Base-by-base conservation (phyloP, 2,113 vertebrate genomes). In the Ibidorhyncha struthersii region DNA sequence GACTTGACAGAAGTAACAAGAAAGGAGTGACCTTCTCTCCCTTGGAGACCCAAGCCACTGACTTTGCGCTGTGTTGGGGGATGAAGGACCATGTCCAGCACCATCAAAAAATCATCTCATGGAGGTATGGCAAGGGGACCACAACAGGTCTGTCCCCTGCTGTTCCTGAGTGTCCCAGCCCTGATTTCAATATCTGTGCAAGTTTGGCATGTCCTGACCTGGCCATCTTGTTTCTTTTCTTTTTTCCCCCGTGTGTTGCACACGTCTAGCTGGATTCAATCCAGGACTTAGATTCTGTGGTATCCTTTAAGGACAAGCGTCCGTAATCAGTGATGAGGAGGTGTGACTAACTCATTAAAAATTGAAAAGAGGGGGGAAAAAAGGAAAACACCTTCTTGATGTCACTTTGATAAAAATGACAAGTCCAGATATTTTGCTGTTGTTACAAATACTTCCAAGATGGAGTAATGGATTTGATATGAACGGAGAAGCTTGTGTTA, bases 341-440 rank as follows among this genome's bases (percentile, higher is more conserved):
- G 58, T 95, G 89, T 80, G 87, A 91, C 89, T 95, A 94, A 80
- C 80, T 92, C 84, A 62, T 62, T 89, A 82, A 94, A 91, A 78
- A n/a, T 30, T 81, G 59, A 82, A 94, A 95, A 95, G 3, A 4
- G 17, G 11, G 29, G 38, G 43, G 4, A 30, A 74, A 61, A 41
- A 66, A 40, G 23, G 66, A 85, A 92, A 94, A 89, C 76, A 96
- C 89, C 76, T 95, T 74, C 56, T 82, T 85, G 18, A 69, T 89
- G 73, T 87, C 56, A 66, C 66, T 93, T 93, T 95, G 94, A 93
- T 93, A 90, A 96, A 97, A 93, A 83, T 79, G 21, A 69, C 76
- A 83, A 85, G 58, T 80, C 81, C 70, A 71, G 80, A 47, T 86
- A 86, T 92, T 81, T 88, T 83, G 76, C 89, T 94, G 67, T 63